Base-by-base conservation (phyloP, 37 sponge, comb jelly and placozoan species). In the Geodia barretti region DNA sequence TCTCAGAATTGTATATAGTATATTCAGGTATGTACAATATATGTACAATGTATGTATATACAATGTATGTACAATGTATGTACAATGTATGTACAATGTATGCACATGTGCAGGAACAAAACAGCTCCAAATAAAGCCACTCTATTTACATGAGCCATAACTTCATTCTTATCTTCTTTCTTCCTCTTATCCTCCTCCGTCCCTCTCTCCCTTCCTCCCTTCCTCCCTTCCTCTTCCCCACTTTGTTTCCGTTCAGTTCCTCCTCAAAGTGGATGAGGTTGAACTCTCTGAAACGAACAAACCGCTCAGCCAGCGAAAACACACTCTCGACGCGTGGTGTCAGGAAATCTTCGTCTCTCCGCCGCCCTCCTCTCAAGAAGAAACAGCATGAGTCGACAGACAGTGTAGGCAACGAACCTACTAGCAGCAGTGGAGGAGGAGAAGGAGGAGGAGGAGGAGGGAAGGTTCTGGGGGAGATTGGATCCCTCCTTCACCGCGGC, bases 261-360 rank as follows among this genome's bases (percentile, higher is more conserved):
- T n/a, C n/a, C n/a, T n/a, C n/a, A n/a, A n/a, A n/a, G n/a, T n/a
- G n/a, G n/a, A n/a, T n/a, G n/a, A n/a, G 14, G 54, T 14, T 47
- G 54, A 47, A 47, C 54, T 47, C 54, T 7, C 54, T 47, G 54
- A 47, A 47, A 14, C 7, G 7, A 17, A 17, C 7, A 7, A 47
- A 47, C 54, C 54, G 54, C 14, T 47, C 54, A 7, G 14, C 11
- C 54, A 47, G 54, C 14, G 54, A 47, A 47, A 47, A 47, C 54
- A 47, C 7, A 17, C 11, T 47, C 54, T 14, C 60, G 32, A 74
- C 21, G 58, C 19, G 19, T 62, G 63, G 64, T 60, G 20, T 77
- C 2, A 77, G 31, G 37, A 81, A 72, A 41, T 33, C 70, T 54
- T 70, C 71, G 24, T 70, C 72, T 7, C 24, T 71, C 20, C 60